A percentile compares a stretch with the other conserved stretches of the same genome.
These are phyloP conservation scores for Pedicia rivosa DNA, from an alignment of 2,888 invertebrate genomes.

Conservation along the genomic window DNA sequence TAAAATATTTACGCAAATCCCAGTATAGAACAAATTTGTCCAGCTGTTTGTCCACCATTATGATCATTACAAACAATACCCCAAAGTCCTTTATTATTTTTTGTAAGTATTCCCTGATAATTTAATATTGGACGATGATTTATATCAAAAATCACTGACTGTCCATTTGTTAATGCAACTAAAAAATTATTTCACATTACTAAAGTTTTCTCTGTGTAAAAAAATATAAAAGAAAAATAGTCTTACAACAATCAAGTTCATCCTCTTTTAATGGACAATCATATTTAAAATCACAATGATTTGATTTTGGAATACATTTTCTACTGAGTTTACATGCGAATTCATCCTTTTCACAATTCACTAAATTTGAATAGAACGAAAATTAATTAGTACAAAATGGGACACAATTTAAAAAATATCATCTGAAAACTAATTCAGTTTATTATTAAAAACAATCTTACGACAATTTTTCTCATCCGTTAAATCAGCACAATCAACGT, in stretches of 20 bases:
- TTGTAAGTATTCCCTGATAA: conserved; percentile 44
- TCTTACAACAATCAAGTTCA: conserved; percentile 63
- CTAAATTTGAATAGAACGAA: conserved; percentile 29
- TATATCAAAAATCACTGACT: conserved; percentile 38
- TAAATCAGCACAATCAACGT: conserved; percentile 54
- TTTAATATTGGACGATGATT: conserved; percentile 43
- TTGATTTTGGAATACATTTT: conserved; percentile 40
- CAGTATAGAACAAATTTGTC: conserved; percentile 41
- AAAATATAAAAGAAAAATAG: conserved; percentile 1
- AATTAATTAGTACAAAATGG: too few species aligned
- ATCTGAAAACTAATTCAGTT: too few species aligned
- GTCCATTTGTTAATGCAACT: conserved; percentile 55
- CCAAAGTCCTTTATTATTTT: conserved; percentile 47
- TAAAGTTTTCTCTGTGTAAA: conserved; percentile 1
- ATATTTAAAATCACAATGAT: conserved; percentile 44
- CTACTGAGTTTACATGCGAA: conserved; percentile 48
- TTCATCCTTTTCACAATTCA: conserved; percentile 37
- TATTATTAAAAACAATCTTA: conserved; percentile 33
- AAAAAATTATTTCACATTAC: conserved; percentile 13
- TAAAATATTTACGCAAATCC: too few species aligned
- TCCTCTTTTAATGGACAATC: conserved; percentile 60
- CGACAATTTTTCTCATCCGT: conserved; percentile 60
- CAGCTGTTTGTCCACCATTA: conserved; percentile 23
- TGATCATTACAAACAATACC: conserved; percentile 49
- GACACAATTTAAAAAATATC: background rate